Evolutionary conservation across 2,888 invertebrate genomes (phyloP), one percentile per base, ranked within the genome.

Genomic region (Tribolium freemani): DNA sequence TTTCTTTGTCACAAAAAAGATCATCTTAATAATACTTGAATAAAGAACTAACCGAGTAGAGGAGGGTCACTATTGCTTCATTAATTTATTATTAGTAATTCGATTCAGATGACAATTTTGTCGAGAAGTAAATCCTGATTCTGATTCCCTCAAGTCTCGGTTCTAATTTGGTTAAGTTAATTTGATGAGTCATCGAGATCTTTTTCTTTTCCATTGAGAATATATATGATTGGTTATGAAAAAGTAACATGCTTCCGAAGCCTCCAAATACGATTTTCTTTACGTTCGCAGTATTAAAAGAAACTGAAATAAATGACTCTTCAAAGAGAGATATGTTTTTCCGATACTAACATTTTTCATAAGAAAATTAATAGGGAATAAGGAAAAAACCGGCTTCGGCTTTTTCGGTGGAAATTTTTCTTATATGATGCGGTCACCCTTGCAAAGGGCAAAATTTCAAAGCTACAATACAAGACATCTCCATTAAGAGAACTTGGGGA

Each of bases 391-490:
- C 6, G 20, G 30, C 9, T 48, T 61, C 8, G 11, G 45, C 20
- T 31, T 63, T 63, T 63, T 5, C 26, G 11, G 16, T 48, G 6
- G 8, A 13, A 20, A n/a, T 60, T 60, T 46, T 63, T 51, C 51
- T 46, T 48, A 60, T 63, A 63, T 63, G 38, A 63, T 53, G 20
- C 5, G 31, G 50, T 51, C 51, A 51, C 64, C 64, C 51, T 16
- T 10, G 11, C 13, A 48, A 63, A 63, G 50, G 51, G 20, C 50
- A 46, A 63, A 63, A 63, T 63, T 63, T 31, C 63, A 51, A 63
- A 63, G 67, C 58, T 60, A 58, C 60, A 69, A 69, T 69, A 70
- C 69, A 70, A 63, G 69, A 70, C 54, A 70, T 63, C 69, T 70
- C 69, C 69, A 70, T 70, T 70, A 70, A 26, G 53, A 51, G 53